Evolutionary conservation across 2,797 vertebrate species (phyloP).

Genomic region (Caiman crocodilus): DNA sequence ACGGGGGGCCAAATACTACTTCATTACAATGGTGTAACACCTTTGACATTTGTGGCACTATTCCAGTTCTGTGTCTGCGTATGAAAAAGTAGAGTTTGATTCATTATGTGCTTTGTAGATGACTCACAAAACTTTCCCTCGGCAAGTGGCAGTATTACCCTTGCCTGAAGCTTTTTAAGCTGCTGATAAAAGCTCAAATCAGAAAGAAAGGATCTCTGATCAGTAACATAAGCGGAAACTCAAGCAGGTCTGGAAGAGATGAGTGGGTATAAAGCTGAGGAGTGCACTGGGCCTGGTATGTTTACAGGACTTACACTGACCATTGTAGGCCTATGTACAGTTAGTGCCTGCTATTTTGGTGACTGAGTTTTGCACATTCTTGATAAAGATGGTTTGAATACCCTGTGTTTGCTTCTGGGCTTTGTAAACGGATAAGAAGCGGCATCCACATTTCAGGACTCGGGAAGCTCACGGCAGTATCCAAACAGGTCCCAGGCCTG

Average conservation of each 20-base stretch:
- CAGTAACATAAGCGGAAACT: background rate
- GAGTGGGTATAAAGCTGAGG: background rate
- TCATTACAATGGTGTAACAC: background rate
- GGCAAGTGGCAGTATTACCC: background rate
- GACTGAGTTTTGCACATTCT: background rate
- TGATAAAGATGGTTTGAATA: background rate
- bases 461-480: background rate
- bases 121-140: background rate
- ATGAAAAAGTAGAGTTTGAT: background rate
- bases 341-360: background rate
- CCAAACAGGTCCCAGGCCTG: background rate
- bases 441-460: conserved; percentile 18
- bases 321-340: background rate
- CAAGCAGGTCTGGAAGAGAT: background rate
- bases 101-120: background rate
- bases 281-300: background rate
- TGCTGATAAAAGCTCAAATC: background rate
- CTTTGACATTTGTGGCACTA: background rate
- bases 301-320: background rate
- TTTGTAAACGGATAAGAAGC: conserved; percentile 14
- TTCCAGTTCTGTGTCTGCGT: background rate
- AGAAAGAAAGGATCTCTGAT: background rate
- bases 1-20: background rate
- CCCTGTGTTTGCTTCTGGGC: background rate
- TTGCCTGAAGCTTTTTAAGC: background rate